A percentile compares a stretch with the other conserved stretches of the same genome.
Conservation (phyloP, 2,797 vertebrate species). For the Anguilla marmorata region DNA sequence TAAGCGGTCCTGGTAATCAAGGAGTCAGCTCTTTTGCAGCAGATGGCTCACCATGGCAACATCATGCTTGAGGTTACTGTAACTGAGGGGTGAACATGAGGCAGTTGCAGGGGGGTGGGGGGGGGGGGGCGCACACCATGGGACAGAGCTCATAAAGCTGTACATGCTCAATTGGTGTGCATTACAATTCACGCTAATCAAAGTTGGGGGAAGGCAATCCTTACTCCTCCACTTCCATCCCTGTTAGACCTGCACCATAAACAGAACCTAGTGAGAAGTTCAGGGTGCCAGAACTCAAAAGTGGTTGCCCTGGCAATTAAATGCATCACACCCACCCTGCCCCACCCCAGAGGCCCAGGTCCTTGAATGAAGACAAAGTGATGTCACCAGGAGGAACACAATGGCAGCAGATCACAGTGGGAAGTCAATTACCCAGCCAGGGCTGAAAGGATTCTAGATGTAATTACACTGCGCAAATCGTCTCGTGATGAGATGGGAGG, state of each 20-base stretch:
- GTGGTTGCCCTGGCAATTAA: slow-evolving; percentile 48
- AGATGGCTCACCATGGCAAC: slow-evolving; percentile 67
- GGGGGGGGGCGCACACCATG: background rate
- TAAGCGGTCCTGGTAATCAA: slow-evolving; percentile 39
- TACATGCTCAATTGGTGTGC: background rate
- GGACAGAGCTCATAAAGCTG: background rate
- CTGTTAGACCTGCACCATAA: slow-evolving; percentile 19
- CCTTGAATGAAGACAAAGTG: slow-evolving; percentile 61
- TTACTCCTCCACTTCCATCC: background rate
- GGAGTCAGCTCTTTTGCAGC: slow-evolving; percentile 61
- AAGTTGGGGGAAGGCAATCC: background rate
- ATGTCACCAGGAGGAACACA: slow-evolving; percentile 51
- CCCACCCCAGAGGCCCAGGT: slow-evolving; percentile 54
- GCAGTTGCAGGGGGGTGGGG: slow-evolving; percentile 57
- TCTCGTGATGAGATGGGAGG: slow-evolving; percentile 56
- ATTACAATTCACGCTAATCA: slow-evolving; percentile 31
- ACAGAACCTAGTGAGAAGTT: slow-evolving; percentile 24
- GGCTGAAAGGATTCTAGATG: slow-evolving; percentile 68
- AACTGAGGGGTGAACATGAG: slow-evolving; percentile 59
- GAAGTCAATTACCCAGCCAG: slow-evolving; percentile 68
- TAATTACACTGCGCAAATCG: slow-evolving; percentile 70
- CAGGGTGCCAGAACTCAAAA: slow-evolving; percentile 26
- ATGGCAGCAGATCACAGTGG: slow-evolving; percentile 63
- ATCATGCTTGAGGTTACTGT: slow-evolving; percentile 67
- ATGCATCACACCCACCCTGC: slow-evolving; percentile 48